Base-by-base conservation (phyloP, 2,797 vertebrate genomes). In the Bucorvus abyssinicus region DNA sequence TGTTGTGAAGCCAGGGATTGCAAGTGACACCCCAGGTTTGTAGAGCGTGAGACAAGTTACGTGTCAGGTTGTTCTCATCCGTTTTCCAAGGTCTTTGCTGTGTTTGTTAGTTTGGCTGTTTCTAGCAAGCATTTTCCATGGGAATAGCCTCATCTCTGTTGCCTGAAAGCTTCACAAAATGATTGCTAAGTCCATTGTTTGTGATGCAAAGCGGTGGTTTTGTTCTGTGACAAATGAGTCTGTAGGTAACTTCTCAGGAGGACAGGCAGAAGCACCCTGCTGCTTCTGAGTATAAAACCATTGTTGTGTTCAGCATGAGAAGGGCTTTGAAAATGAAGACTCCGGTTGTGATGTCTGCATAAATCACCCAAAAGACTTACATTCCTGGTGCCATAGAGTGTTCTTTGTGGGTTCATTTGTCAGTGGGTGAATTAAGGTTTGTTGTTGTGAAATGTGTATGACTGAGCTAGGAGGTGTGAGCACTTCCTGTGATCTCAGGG, bases 31-130 rank as follows among this genome's bases (percentile, higher is more conserved):
- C 26, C 30, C 20, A 14, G 49, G 22, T 26, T 29, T 38, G 42
- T 4, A 23, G 44, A n/a, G 68, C n/a, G 5, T 6, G n/a, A 13
- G 23, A 10, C 4, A 14, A 20, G 61, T 32, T 34, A 1, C 0
- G 3, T 1, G 2, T 18, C 40, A 5, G 2, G 36, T n/a, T 2
- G 1, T 40, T 63, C 32, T 57, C 38, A 40, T 40, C 57, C 5
- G 0, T 24, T 24, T 56, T 60, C 69, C 23, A 4, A 7, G 56
- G 45, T 20, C 56, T 69, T 24, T 11, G 7, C 34, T 14, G 4
- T 18, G 30, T 44, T 11, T 24, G 44, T 20, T 61, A 6, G 34
- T 12, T 29, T 20, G 40, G 45, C 50, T 1, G 3, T 49, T 40
- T 52, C 21, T 21, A 40, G 45, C 29, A 18, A 38, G 45, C 1